Conservation (phyloP, 2,888 invertebrate genomes). For the Endotricha flammealis region DNA sequence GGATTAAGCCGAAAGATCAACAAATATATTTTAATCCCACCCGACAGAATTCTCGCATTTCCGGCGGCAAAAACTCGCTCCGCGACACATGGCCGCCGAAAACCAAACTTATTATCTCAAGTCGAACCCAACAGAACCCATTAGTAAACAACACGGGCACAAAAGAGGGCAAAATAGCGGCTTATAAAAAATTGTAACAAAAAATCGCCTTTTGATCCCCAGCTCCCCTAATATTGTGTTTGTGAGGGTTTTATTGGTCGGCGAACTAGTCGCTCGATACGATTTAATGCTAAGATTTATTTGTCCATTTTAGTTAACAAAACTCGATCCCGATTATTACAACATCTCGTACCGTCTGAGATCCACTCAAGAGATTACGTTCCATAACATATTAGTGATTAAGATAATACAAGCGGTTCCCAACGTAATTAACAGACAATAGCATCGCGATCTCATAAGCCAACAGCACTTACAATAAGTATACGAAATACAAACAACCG, state of each 20-base stretch:
- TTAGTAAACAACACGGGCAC: constrained; percentile 77
- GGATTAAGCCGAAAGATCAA: constrained; percentile 70
- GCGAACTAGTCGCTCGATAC: constrained; percentile 55
- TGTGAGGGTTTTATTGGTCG: constrained; percentile 71
- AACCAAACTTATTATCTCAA: constrained; percentile 75
- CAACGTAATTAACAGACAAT: constrained; percentile 3
- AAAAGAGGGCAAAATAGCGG: constrained; percentile 74
- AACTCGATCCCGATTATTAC: too few relatives aligned
- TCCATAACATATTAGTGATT: constrained; percentile 5
- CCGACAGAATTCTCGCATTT: constrained; percentile 69
- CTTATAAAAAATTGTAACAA: constrained; percentile 71
- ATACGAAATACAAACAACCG: constrained; percentile 1
- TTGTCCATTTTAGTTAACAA: too few relatives aligned
- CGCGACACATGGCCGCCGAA: constrained; percentile 72
- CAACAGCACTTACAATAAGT: too few relatives aligned
- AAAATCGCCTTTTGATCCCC: constrained; percentile 74
- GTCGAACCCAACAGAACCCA: constrained; percentile 77
- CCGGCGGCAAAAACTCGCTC: constrained; percentile 67
- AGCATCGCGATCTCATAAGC: background rate
- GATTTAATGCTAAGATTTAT: constrained; percentile 31
- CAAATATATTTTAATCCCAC: constrained; percentile 72
- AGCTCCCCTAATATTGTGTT: constrained; percentile 65
- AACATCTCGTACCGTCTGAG: too few relatives aligned
- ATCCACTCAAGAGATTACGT: background rate
- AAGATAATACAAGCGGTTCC: constrained; percentile 6